Percentiles rank a stretch among this genome's conserved stretches.
phyloP scores from a whole-genome alignment of 2,797 vertebrate genomes.

The Brotogeris chrysoptera region DNA sequence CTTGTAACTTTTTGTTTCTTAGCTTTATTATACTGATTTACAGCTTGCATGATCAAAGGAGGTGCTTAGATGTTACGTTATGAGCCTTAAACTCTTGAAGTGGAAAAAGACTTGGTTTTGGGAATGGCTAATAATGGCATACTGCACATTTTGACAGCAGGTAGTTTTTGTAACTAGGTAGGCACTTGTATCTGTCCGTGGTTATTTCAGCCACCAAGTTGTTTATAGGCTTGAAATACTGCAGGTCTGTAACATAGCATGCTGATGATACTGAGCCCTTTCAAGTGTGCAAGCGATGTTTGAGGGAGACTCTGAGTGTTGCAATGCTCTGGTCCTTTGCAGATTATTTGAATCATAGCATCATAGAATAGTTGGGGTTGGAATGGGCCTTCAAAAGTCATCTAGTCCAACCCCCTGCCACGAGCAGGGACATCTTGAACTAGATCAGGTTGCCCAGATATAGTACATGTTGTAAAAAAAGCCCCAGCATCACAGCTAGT shows the following conservation, averaged over 20 bases:
- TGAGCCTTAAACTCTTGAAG: background rate
- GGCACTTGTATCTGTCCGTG: background rate
- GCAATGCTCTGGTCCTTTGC: background rate
- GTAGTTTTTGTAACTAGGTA: background rate
- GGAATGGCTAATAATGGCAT: background rate
- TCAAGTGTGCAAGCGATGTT: accelerated
- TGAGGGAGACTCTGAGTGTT: background rate
- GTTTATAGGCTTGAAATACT: background rate
- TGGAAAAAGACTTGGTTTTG: background rate
- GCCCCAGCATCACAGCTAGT: accelerated
- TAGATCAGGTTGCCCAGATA: background rate
- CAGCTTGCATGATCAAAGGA: background rate
- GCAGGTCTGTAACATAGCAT: background rate
- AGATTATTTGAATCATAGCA: background rate
- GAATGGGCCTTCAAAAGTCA: background rate
- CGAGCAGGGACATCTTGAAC: background rate
- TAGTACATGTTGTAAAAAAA: background rate
- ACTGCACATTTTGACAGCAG: background rate
- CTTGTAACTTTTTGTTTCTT: background rate
- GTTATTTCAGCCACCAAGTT: background rate
- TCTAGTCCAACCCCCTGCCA: background rate
- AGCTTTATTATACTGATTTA: background rate
- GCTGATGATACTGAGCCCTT: background rate
- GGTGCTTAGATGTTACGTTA: background rate
- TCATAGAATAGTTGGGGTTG: background rate